Evolutionary conservation across 2,888 invertebrate genomes (phyloP), one percentile per base, ranked within the genome.

Genomic region (Mimumesa dahlbomi): DNA sequence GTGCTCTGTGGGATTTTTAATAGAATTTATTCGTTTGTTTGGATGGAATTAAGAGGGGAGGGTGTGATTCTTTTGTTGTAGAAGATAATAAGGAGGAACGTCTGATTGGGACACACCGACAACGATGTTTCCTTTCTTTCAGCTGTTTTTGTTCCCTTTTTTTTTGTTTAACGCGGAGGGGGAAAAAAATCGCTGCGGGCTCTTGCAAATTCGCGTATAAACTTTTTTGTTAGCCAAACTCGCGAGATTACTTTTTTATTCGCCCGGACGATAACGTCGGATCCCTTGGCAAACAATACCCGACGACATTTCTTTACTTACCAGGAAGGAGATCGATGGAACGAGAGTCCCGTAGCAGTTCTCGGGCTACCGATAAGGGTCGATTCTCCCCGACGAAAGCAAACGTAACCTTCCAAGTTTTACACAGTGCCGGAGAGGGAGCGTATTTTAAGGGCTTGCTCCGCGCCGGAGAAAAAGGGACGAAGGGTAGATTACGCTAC

Each of bases 281-380:
- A 54, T 48, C 31, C 45, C 43, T 65, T 45, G 31, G 73, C 68
- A 70, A 78, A 75, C 75, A 75, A 78, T 67, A 53, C 45, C 43
- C 59, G 56, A 52, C 59, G 65, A 70, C 56, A 31, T 52, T 73
- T 75, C 73, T 77, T 67, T 65, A 18, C 58, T 73, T 13, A 38
- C 45, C 45, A 21, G 45, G 61, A 59, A 36, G 25, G 56, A 73
- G 75, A 78, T 77, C 73, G 78, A 77, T 77, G 77, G 53, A 68
- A 71, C 77, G 71, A 68, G 65, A n/a, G n/a, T n/a, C 61, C 21
- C 59, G 68, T 62, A 59, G 59, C 57, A 53, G 66, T 69, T 49
- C 25, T 25, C 38, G 43, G 50, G 43, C 18, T 52, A 52, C 48
- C 70, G 75, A 75, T 78, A 75, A 78, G 68, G 57, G 31, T 67